Base-by-base conservation (phyloP, 2,113 vertebrate species). In the Melanocharis versteri region DNA sequence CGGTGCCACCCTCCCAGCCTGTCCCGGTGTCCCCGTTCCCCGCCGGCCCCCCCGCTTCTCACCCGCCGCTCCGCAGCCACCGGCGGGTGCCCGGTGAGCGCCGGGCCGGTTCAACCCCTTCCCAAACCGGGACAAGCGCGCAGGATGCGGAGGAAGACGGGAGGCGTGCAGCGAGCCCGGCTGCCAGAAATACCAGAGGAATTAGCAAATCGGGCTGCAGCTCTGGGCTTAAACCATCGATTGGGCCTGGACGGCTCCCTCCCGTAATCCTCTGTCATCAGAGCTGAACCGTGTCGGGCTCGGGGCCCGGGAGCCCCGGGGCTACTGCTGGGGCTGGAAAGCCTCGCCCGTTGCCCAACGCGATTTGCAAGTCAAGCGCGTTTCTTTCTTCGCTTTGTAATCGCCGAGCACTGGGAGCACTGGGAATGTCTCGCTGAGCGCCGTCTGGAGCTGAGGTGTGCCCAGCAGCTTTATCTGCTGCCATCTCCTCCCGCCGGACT, bases 151-250 rank as follows among this genome's bases (percentile, higher is more conserved):
- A 51, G 88, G 96, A 70, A 40, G 73, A 1, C 3, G 45, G 91
- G 45, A 87, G 71, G 71, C 23, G 21, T 10, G 61, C 61, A 17
- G 85, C 8, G 8, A 42, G 75, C 4, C 4, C 31, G 4, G 50
- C 44, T 56, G 83, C 91, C 93, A 84, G 93, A 35, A 95, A 96
- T 96, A 40, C 87, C 92, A 82, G 82, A 93, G 92, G 51, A 79
- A 85, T 96, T 45, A 87, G 35, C 84, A 50, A 75, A 70, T 2
- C 8, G 89, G 60, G 94, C 54, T 37, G 86, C 79, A 92, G 83
- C 69, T 90, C 87, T 42, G 54, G 9, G 69, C 71, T 65, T 89
- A 92, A 94, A 94, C 83, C 96, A 50, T 26, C 3, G 70, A 56
- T 3, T n/a, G 69, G 42, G 87, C 87, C 66, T 20, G 94, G 89